Percentiles rank a stretch among this genome's conserved stretches.
Conservation (phyloP, 2,888 invertebrate genomes). For the Clunio marinus region DNA sequence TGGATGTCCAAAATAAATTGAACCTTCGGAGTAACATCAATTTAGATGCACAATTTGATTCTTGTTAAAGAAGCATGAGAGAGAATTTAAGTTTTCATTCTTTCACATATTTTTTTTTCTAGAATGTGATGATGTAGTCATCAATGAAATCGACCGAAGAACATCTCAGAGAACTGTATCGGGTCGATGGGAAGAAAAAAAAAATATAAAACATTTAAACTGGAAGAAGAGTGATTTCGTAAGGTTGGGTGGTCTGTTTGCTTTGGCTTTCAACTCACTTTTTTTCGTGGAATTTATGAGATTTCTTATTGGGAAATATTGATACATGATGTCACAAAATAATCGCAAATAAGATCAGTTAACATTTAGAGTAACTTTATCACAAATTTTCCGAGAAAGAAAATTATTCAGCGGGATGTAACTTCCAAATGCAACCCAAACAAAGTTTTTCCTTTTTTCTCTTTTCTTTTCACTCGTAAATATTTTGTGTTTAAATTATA, state of each 20-base stretch:
- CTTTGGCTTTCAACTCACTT: conserved; percentile 27
- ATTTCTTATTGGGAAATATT: not conserved
- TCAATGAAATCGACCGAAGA: not conserved
- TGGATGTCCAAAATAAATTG: conserved; percentile 15
- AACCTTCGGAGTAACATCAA: too few relatives aligned
- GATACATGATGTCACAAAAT: not conserved
- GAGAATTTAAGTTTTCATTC: too few relatives aligned
- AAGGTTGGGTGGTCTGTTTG: conserved; percentile 34
- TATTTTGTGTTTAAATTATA: conserved; percentile 5
- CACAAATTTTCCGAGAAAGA: too few relatives aligned
- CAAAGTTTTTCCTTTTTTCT: not conserved
- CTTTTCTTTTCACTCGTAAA: not conserved
- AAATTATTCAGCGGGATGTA: too few relatives aligned
- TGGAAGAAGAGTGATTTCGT: conserved; percentile 17
- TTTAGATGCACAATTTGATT: too few relatives aligned
- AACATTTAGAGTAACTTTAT: too few relatives aligned
- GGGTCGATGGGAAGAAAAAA: too few relatives aligned
- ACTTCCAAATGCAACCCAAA: too few relatives aligned
- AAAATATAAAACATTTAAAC: conserved; percentile 20
- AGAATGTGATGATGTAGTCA: not conserved
- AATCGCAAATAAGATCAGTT: not conserved
- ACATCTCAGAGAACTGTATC: not conserved
- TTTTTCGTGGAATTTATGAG: conserved; percentile 36
- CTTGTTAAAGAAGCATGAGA: too few relatives aligned
- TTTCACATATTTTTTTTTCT: too few relatives aligned